Percentiles rank a stretch among this genome's conserved stretches.
These are phyloP conservation scores for Anoncus sp. DNA, from an alignment of 2,888 invertebrate species.

Conservation along the genomic window DNA sequence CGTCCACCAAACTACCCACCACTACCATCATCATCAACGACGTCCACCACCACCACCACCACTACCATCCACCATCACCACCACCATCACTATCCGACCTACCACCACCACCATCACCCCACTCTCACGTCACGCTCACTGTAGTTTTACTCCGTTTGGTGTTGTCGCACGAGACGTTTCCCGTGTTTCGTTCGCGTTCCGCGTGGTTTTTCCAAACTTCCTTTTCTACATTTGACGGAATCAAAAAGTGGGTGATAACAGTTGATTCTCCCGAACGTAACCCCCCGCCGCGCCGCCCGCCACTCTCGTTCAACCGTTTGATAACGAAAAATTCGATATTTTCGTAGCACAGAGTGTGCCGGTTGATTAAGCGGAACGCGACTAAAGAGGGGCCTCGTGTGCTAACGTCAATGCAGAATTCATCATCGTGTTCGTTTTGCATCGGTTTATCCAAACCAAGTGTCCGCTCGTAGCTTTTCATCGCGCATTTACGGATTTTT, in stretches of 20 bases:
- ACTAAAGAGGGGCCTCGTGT: not conserved
- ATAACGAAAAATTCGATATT: conserved; percentile 11
- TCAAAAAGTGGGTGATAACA: conserved; percentile 33
- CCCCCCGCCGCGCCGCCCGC: conserved; percentile 1
- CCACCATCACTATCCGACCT: conserved; percentile 45
- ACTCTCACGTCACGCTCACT: conserved; percentile 64
- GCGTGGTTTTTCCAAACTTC: conserved; percentile 54
- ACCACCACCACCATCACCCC: conserved; percentile 53
- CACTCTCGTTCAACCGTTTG: not conserved
- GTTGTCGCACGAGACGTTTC: conserved; percentile 68
- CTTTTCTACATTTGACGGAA: conserved; percentile 41
- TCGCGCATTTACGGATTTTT: not conserved
- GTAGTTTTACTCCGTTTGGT: conserved; percentile 68
- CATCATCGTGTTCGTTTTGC: conserved; percentile 41
- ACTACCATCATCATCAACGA: conserved; percentile 42
- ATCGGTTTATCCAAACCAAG: conserved; percentile 49
- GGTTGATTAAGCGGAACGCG: conserved; percentile 26
- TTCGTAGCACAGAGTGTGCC: not conserved
- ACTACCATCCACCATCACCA: too few species aligned
- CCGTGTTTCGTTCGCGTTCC: conserved; percentile 65
- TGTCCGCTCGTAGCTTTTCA: conserved; percentile 25
- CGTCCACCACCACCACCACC: conserved; percentile 37
- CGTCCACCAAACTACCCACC: conserved; percentile 45
- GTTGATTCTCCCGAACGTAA: not conserved
- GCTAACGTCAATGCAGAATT: not conserved